Conservation (phyloP, 1,140 invertebrate species). For the Pseudomyrmex gracilis region DNA sequence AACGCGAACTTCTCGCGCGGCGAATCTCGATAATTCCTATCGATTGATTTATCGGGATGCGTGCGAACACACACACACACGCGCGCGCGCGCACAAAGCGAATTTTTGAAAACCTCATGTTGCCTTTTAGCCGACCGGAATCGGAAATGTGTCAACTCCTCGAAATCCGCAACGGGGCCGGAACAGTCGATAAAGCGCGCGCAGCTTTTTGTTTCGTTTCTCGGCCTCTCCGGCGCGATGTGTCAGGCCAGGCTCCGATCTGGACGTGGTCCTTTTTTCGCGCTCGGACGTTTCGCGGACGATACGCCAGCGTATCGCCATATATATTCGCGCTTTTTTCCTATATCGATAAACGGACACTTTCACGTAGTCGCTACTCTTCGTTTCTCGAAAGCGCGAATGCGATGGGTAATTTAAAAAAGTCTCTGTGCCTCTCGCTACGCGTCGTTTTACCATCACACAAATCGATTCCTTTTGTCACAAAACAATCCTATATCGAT, state of each 20-base stretch:
- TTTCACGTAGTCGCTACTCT: too few species aligned
- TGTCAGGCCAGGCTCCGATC: background rate
- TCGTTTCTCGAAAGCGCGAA: too few species aligned
- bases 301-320: too few species aligned
- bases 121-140: slow-evolving; percentile 25
- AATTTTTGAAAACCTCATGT: slow-evolving; percentile 22
- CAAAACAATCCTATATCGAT: too few species aligned
- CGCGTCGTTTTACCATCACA: too few species aligned
- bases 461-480: too few species aligned
- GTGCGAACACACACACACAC: background rate
- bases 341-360: too few species aligned
- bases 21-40: background rate
- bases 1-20: background rate
- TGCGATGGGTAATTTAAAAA: too few species aligned
- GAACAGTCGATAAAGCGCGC: slow-evolving; percentile 29
- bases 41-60: slow-evolving; percentile 35
- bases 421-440: too few species aligned
- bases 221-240: background rate
- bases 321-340: too few species aligned
- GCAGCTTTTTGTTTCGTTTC: slow-evolving; percentile 26
- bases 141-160: slow-evolving; percentile 45
- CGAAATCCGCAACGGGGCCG: slow-evolving; percentile 21
- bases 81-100: slow-evolving; percentile 9
- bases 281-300: too few species aligned
- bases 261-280: too few species aligned